Evolutionary conservation across 2,113 vertebrate species (phyloP).

Genomic region (Stegastes partitus): DNA sequence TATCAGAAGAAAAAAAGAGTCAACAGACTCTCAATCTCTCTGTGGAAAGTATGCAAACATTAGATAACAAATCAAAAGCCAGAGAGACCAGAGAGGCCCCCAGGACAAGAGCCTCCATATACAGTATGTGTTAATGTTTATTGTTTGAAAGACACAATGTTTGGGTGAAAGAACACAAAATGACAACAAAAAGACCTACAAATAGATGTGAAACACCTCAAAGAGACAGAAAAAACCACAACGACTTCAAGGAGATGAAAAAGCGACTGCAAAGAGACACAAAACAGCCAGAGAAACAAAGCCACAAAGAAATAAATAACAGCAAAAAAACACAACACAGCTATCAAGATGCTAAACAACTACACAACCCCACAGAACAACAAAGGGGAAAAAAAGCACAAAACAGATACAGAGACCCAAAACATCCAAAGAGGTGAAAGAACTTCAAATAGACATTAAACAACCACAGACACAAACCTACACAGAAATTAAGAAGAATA

Average conservation of each 20-base stretch:
- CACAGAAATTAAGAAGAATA: too few relatives aligned
- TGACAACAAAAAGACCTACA: background rate
- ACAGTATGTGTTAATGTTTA: background rate
- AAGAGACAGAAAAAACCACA: background rate
- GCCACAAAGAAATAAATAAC: background rate
- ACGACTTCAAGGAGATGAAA: background rate
- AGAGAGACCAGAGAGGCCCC: background rate
- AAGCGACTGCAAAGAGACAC: background rate
- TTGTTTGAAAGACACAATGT: background rate
- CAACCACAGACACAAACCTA: too few relatives aligned
- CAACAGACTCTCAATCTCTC: background rate
- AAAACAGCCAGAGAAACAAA: background rate
- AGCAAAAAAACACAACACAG: background rate
- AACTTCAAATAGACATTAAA: too few relatives aligned
- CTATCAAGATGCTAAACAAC: too few relatives aligned
- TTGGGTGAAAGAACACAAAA: background rate
- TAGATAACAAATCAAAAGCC: background rate
- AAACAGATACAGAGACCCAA: background rate
- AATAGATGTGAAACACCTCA: background rate
- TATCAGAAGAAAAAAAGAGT: background rate
- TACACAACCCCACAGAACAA: background rate
- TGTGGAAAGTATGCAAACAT: background rate
- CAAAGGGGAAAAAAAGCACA: background rate
- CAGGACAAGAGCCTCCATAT: background rate
- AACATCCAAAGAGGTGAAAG: background rate